Evolutionary conservation across 2,797 vertebrate species (phyloP), one percentile per base, ranked within the genome.

Genomic region (Oreortyx pictus): DNA sequence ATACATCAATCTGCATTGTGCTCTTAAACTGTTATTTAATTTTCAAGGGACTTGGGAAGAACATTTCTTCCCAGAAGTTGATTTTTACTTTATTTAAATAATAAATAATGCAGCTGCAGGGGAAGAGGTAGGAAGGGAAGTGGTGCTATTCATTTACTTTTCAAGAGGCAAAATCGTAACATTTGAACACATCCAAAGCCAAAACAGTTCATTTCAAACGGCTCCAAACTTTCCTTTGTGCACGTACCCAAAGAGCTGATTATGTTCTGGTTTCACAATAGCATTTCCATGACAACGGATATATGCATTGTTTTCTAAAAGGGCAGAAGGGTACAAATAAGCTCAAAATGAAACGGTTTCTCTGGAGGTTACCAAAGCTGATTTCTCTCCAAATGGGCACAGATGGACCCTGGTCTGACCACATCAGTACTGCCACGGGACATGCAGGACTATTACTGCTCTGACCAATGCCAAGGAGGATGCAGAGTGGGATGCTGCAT

Each of bases 351-450:
- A 46, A 61, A 12, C 18, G 3, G 15, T 20, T 62, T 37, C 11
- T 23, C 64, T 41, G 17, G 65, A 64, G 31, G 15, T 39, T 25
- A 37, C 41, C 57, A 50, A 60, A 81, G 54, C 59, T 82, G 89
- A 11, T 75, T 52, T 24, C 79, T 74, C 64, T 66, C 49, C 70
- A 64, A 3, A 14, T 22, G 47, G 75, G 56, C 4, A 23, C 65
- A 77, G n/a, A 47, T 7, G 31, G 37, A 31, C 11, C 37, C 46
- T 49, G 17, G 39, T 59, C 50, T 76, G 64, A 8, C 10, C 50
- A 8, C 0, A 0, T 25, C 31, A 43, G 9, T 27, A 29, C 0
- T 24, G 29, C 3, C 54, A 11, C 6, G 31, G 66, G 37, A 62
- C 52, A 59, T 9, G 24, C 41, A 25, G 47, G 52, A 41, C 46